Evolutionary conservation across 2,113 vertebrate genomes (phyloP), one percentile per base, ranked within the genome.

Genomic region (Eulacestoma nigropectus): DNA sequence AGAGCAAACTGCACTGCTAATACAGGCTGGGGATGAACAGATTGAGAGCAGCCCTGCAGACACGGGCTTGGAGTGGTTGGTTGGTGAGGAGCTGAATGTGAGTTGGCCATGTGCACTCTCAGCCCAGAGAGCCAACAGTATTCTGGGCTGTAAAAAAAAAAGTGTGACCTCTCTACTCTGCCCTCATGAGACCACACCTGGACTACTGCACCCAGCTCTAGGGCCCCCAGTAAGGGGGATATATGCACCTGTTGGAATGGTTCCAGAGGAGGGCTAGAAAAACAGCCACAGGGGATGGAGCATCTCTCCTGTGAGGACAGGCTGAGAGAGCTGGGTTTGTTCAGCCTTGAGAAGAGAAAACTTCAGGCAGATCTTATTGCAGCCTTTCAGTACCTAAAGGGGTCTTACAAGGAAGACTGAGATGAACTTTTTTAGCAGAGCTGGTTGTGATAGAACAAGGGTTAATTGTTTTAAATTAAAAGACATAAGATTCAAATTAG

Each of bases 71-170:
- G 13, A 25, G 20, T 6, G 32, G 5, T 7, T 68, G 30, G 11
- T 10, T 23, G 14, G 17, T 22, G 21, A 62, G 41, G 49, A 69
- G 26, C 8, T 35, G 13, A 27, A 27, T 5, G 3, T 39, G 39
- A 53, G 3, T 3, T 2, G 3, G 0, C 23, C 39, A 6, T 10
- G 20, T 62, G 10, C 0, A 0, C 15, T 25, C 1, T 1, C 33
- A 62, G 7, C 16, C 32, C 49, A 33, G 23, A 44, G 55, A 15
- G 16, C 14, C 26, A 44, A 15, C 13, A 2, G 2, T 26, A 9
- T 18, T 26, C 46, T 25, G 35, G 26, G 30, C 9, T 30, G 11
- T 21, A 39, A 23, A 22, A 68, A 59, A 53, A 7, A 11, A 10
- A 81, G 8, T 1, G 1, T 39, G 32, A 16, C 17, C 21, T 18